phyloP scores from a whole-genome alignment of 2,888 invertebrate genomes.

The Xestoiulus laeticollis region DNA sequence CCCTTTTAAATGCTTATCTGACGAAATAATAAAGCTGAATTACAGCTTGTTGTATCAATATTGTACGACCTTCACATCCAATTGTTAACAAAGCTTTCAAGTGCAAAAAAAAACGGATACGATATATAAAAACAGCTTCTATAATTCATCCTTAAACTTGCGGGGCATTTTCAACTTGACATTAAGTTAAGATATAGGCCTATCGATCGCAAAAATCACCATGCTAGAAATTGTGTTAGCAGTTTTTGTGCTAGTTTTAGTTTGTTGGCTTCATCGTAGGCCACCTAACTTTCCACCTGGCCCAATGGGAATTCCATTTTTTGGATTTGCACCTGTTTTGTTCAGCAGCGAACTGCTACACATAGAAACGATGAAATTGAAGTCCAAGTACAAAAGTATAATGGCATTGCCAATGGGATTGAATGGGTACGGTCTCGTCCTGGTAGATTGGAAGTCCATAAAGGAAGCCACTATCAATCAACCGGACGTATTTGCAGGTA shows the following conservation, averaged over 20 bases:
- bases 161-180: too few species aligned
- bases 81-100: background rate
- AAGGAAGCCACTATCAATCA: slow-evolving; percentile 29
- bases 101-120: too few species aligned
- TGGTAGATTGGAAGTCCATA: background rate
- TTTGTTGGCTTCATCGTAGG: background rate
- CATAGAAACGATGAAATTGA: background rate
- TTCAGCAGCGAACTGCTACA: background rate
- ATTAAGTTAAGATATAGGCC: too few species aligned
- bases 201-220: background rate
- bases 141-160: too few species aligned
- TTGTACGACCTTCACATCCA: background rate
- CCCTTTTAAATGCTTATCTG: too few species aligned
- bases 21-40: too few species aligned
- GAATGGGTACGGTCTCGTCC: background rate
- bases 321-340: background rate
- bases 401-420: background rate
- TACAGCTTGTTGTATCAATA: background rate
- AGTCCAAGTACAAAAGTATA: background rate
- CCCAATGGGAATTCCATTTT: background rate
- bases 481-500: background rate
- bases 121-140: too few species aligned
- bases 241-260: background rate
- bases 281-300: background rate
- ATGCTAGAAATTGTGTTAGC: background rate